These are phyloP conservation scores for Eudyptes chrysolophus DNA, from an alignment of 2,113 vertebrate species.

Conservation along the genomic window DNA sequence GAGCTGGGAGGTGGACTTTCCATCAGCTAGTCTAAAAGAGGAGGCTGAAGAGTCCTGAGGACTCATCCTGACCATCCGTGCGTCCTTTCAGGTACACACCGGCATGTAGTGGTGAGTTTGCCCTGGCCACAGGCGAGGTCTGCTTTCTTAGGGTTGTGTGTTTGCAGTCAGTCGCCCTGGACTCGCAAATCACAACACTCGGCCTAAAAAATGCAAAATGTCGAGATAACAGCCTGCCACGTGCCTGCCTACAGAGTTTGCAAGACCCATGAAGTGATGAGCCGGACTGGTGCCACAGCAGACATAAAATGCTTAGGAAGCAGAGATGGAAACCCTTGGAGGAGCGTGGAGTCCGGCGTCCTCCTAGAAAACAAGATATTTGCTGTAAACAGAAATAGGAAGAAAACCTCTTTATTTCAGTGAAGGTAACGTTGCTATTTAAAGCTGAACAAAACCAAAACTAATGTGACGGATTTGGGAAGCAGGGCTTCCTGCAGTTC, in stretches of 20 bases:
- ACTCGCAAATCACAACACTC: background rate
- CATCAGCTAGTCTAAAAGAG: background rate
- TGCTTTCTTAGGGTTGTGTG: background rate
- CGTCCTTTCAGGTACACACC: background rate
- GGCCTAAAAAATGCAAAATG: background rate
- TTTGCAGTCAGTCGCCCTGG: background rate
- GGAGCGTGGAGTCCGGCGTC: background rate
- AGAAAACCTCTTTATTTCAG: background rate
- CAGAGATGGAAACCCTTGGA: background rate
- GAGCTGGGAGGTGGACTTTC: background rate
- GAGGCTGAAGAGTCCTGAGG: background rate
- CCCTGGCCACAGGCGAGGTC: background rate
- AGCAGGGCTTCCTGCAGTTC: background rate
- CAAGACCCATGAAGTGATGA: too few species aligned
- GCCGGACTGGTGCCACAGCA: background rate
- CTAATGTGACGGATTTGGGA: too few species aligned
- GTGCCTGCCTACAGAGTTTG: background rate
- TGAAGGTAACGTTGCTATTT: background rate
- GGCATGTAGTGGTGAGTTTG: background rate
- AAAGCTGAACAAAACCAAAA: background rate
- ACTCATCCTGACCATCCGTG: background rate
- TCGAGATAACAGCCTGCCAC: accelerated
- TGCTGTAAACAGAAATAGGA: background rate
- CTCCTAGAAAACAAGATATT: background rate
- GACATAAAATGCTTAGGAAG: background rate